A percentile compares a stretch with the other conserved stretches of the same genome.
Evolutionary conservation across 2,113 vertebrate species (phyloP).

Genomic region (Scomber colias): DNA sequence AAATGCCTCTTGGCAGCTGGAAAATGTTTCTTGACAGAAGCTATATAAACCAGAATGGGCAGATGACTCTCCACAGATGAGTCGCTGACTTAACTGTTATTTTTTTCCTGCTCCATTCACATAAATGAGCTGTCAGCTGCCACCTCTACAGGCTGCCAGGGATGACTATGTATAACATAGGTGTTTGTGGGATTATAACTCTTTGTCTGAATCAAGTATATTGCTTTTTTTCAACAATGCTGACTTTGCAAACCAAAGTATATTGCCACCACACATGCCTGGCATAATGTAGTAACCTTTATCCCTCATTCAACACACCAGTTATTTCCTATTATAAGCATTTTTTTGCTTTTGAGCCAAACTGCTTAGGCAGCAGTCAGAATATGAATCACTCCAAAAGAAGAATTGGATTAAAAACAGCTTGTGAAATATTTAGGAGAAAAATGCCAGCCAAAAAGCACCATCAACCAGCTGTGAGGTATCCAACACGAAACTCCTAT

Average conservation of each 20-base stretch:
- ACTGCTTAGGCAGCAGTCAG: conserved; percentile 18
- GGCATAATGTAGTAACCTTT: conserved; percentile 39
- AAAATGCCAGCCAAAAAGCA: conserved; percentile 31
- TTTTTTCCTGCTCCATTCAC: conserved; percentile 42
- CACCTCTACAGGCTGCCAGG: conserved; percentile 18
- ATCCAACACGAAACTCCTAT: conserved; percentile 7
- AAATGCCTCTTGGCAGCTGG: conserved; percentile 21
- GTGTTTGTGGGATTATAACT: conserved; percentile 51
- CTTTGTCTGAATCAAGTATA: conserved; percentile 47
- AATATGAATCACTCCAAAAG: conserved; percentile 39
- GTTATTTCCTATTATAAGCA: conserved; percentile 44
- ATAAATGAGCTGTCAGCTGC: conserved; percentile 51
- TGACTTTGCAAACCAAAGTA: conserved; percentile 54
- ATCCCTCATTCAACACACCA: conserved; percentile 41
- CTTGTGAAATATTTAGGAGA: conserved; percentile 35
- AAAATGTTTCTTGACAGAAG: conserved; percentile 43
- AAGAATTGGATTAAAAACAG: conserved; percentile 41
- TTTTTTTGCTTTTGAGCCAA: conserved; percentile 47
- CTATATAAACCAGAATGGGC: conserved; percentile 21
- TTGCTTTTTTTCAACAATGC: conserved; percentile 32
- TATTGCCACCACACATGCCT: conserved; percentile 27
- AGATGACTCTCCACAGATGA: conserved; percentile 41
- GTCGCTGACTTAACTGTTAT: conserved; percentile 31
- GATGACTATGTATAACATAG: conserved; percentile 25
- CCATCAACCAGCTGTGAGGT: conserved; percentile 17